Evolutionary conservation across 2,888 invertebrate genomes (phyloP), one percentile per base, ranked within the genome.

Genomic region (Coleophora deauratella): DNA sequence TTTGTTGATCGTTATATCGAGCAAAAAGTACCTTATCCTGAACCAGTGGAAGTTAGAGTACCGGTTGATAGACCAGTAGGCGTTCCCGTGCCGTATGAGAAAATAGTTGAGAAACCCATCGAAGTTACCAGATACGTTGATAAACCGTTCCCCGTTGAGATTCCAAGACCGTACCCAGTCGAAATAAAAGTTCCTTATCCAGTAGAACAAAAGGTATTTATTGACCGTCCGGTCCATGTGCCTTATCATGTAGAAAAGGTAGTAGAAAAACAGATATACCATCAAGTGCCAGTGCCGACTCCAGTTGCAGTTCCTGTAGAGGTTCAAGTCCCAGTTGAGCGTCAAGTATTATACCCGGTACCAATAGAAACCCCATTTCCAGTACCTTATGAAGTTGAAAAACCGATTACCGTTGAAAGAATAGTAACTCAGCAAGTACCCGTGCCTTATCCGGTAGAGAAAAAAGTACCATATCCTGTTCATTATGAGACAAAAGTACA

Each of bases 81-180:
- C 2, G 67, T 77, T 1, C 70, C 79, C 0, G 79, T 88, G 0
- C 72, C 72, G n/a, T 71, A 72, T 32, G 88, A 89, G 44, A 88
- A 82, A 46, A 66, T 87, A 3, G 72, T 88, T 1, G 88, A 88
- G 50, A 88, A 82, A 58, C 88, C 88, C 1, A 67, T 85, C 1
- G 82, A 86, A 62, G 72, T 87, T 0, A 81, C 85, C 1, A 75
- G 66, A 52, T 79, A 81, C 45, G 75, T 89, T 0, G 87, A 91
- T 47, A 89, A 90, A 44, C 88, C 88, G 0, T 85, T 89, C 46
- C 88, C 89, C 0, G 88, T 89, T 9, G 86, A 88, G 34, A 82
- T 82, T 2, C 62, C 67, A 4, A 62, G 67, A 27, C 88, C 88
- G 8, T 84, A 88, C 41, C 88, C 89, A 0, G 87, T 89, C 10